phyloP scores from a whole-genome alignment of 2,113 vertebrate genomes.

The Gymnobelideus leadbeateri region DNA sequence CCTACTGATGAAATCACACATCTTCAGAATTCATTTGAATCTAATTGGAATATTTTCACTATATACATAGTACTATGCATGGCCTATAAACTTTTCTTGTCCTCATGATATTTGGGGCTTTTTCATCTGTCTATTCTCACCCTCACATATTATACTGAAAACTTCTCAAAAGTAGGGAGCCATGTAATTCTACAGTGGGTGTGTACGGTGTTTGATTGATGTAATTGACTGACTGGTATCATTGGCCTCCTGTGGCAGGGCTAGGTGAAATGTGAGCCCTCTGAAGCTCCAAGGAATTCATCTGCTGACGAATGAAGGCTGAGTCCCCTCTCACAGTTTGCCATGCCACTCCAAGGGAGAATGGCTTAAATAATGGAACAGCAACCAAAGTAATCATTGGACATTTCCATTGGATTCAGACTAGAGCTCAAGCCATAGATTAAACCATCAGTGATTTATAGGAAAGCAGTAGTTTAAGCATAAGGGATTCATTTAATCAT shows the following conservation, averaged over 20 bases:
- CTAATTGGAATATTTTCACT: background rate
- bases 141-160: background rate
- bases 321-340: background rate
- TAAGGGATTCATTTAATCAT: background rate
- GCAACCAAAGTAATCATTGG: background rate
- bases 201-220: accelerated
- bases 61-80: background rate
- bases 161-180: background rate
- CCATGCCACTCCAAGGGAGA: background rate
- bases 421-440: background rate
- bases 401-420: background rate
- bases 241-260: background rate
- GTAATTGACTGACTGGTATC: background rate
- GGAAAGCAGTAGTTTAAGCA: background rate
- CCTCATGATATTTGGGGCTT: background rate
- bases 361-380: background rate
- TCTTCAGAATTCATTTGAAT: background rate
- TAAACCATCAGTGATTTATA: background rate
- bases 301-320: background rate
- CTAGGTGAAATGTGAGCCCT: background rate
- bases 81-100: background rate
- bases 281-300: background rate
- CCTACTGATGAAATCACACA: background rate
- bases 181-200: background rate
- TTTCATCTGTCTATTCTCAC: background rate